Evolutionary conservation across 2,113 vertebrate species (phyloP), one percentile per base, ranked within the genome.

Genomic region (Oncorhynchus tshawytscha): DNA sequence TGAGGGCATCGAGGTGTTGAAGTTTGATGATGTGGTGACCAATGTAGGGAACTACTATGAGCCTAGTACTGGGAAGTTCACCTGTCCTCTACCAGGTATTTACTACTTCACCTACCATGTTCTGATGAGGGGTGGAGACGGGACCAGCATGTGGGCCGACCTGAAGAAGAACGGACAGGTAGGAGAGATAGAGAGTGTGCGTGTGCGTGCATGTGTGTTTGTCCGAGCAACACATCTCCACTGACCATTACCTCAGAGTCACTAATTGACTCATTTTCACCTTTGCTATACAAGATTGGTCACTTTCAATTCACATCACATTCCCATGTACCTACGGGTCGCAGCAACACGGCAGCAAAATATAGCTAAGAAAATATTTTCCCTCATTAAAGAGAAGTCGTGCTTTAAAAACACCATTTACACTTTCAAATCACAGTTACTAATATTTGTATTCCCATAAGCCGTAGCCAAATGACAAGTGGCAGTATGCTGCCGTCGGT

Each of bases 21-120:
- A 96, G 77, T 99, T 99, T 75, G 97, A 99, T 85, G 97, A 99
- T 7, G 97, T 99, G 77, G 97, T 98, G 70, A 99, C 97, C 87
- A 99, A 99, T 82, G 96, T 99, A 27, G 97, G 97, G 67, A 99
- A 99, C 92, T 97, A 98, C 92, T 99, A 99, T 9, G 97, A 99
- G 83, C 96, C 96, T 25, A 95, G 93, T 77, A 98, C 96, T 0
- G 97, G 97, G 80, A 98, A 99, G 84, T 99, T 99, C 94, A 99
- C 96, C 83, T 99, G 96, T 86, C 96, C 96, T 4, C 92, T 98
- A 77, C 96, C 96, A 2, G 97, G 97, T 76, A 96, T 97, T 89
- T 99, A 99, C 90, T 99, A 96, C 93, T 99, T 99, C 90, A 96
- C 97, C 86, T 99, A 99, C 92, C 97, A 99, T 62, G 96, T 99